Percentiles rank a stretch among this genome's conserved stretches.
phyloP scores from a whole-genome alignment of 2,797 vertebrate species.

The Chelonia mydas region DNA sequence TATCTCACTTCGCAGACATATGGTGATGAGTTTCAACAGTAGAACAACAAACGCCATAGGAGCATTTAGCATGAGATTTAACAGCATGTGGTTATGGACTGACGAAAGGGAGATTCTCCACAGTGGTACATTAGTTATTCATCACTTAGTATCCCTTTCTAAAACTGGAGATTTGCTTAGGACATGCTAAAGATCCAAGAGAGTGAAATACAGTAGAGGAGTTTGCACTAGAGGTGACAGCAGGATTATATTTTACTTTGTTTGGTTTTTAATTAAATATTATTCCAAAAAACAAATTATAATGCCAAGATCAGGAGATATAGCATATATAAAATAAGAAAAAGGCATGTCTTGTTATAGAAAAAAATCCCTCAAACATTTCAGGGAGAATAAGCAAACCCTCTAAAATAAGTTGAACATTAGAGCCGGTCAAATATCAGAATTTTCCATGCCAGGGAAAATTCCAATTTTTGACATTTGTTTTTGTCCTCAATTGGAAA shows the following conservation, averaged over 20 bases:
- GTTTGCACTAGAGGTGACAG: neutral
- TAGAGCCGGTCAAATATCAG: neutral
- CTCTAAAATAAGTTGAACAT: neutral
- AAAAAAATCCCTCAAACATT: neutral
- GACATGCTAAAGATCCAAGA: neutral
- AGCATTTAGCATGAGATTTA: neutral
- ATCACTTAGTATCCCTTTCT: neutral
- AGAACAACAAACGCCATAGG: neutral
- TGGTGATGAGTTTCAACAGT: neutral
- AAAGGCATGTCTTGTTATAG: neutral
- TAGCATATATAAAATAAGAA: neutral
- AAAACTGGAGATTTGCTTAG: neutral
- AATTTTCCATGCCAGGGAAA: neutral
- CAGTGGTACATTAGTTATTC: accelerated
- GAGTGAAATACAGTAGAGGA: neutral
- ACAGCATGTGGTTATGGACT: neutral
- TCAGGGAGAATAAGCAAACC: neutral
- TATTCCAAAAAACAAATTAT: neutral
- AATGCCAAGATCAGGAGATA: neutral
- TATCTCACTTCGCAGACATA: neutral
- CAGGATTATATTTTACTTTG: accelerated
- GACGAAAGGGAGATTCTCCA: neutral
- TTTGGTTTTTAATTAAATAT: neutral
- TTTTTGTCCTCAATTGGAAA: neutral
- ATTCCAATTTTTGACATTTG: neutral